phyloP scores from a whole-genome alignment of 1,140 invertebrate genomes.

The Araneus ventricosus region DNA sequence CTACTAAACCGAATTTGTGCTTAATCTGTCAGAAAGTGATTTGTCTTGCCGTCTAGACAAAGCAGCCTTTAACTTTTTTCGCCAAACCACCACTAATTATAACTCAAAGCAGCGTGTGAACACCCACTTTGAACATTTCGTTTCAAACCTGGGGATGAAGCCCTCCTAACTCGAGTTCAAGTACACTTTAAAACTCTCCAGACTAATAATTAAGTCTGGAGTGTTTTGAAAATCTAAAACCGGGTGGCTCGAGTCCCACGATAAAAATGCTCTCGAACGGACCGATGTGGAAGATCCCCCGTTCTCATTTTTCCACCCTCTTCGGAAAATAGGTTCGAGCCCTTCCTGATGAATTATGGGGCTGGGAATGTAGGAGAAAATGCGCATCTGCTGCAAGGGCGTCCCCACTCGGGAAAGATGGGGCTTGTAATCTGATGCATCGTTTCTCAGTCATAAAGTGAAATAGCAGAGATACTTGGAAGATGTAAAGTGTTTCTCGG shows the following conservation, averaged over 20 bases:
- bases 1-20: not conserved
- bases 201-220: conserved; percentile 30
- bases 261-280: not conserved
- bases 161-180: not conserved
- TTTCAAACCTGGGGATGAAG: not conserved
- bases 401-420: not conserved
- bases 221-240: not conserved
- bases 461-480: not conserved
- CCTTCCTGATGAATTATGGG: not conserved
- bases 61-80: not conserved
- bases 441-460: not conserved
- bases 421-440: not conserved
- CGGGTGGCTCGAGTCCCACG: conserved; percentile 6
- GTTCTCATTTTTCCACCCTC: conserved; percentile 18
- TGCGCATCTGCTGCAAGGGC: not conserved
- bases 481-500: too few relatives aligned
- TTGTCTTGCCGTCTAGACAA: not conserved
- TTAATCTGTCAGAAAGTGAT: not conserved
- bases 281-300: not conserved
- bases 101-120: not conserved
- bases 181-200: not conserved
- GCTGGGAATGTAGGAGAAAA: not conserved
- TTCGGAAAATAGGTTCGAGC: conserved; percentile 1
- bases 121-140: not conserved
- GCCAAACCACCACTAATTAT: not conserved